Evolutionary conservation across 2,113 vertebrate species (phyloP).

Genomic region (Pachyramphus minor): DNA sequence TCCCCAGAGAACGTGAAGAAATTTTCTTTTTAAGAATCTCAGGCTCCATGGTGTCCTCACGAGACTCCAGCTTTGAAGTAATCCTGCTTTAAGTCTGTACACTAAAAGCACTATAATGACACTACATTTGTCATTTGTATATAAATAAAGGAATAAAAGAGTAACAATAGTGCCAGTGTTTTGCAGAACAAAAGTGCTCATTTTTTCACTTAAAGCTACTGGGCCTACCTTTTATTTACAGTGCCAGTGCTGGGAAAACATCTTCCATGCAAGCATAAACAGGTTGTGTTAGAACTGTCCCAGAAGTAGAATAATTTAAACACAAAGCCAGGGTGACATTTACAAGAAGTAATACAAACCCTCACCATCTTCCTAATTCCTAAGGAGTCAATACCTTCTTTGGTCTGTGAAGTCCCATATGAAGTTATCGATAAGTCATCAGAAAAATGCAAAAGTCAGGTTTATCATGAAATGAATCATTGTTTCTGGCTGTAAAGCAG

Average conservation of each 20-base stretch:
- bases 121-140: not conserved
- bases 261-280: not conserved
- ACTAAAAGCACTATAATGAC: not conserved
- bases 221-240: not conserved
- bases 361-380: slow-evolving; percentile 23
- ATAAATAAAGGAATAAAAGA: not conserved
- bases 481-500: slow-evolving; percentile 41
- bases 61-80: not conserved
- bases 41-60: not conserved
- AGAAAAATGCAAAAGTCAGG: slow-evolving; percentile 53
- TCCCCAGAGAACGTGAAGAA: not conserved
- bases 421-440: slow-evolving; percentile 58
- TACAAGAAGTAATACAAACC: not conserved
- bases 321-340: not conserved
- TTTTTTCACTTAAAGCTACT: not conserved
- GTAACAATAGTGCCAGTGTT: not conserved
- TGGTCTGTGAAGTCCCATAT: not conserved
- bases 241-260: not conserved
- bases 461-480: slow-evolving; percentile 51
- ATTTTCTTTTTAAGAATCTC: not conserved
- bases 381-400: slow-evolving; percentile 49
- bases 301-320: not conserved
- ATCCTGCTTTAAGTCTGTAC: not conserved
- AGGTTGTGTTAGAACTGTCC: not conserved
- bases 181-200: not conserved